These are phyloP conservation scores for Cepphus grylle DNA, from an alignment of 2,113 vertebrate genomes.

Conservation along the genomic window DNA sequence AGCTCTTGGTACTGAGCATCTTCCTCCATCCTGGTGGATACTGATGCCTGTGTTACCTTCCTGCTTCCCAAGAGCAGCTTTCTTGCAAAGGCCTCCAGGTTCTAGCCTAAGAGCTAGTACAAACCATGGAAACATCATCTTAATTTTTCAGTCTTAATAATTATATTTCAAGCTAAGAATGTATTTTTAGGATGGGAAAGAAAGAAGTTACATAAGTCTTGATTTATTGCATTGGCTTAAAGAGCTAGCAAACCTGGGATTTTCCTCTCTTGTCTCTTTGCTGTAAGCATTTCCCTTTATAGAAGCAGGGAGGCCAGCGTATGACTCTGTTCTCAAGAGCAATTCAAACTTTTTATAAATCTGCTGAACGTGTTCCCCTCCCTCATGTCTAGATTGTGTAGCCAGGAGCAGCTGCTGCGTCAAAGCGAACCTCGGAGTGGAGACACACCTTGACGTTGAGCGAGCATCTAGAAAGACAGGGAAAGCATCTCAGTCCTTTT, in stretches of 20 bases:
- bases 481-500: not conserved
- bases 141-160: constrained; percentile 51
- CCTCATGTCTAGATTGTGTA: not conserved
- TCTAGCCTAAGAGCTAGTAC: not conserved
- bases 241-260: constrained; percentile 25
- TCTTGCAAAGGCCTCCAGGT: not conserved
- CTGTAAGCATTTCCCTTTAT: constrained; percentile 13
- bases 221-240: constrained; percentile 30
- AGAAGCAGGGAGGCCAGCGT: not conserved
- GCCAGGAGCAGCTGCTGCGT: accelerated
- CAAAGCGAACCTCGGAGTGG: not conserved
- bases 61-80: not conserved
- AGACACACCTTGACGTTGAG: not conserved
- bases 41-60: not conserved
- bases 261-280: not conserved
- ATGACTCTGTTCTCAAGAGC: not conserved
- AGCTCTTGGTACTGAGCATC: not conserved
- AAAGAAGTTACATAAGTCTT: constrained; percentile 6
- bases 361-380: not conserved
- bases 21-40: not conserved
- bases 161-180: constrained; percentile 29
- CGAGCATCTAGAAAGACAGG: not conserved
- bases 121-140: constrained; percentile 28
- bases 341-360: not conserved
- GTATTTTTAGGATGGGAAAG: not conserved